Base-by-base conservation (phyloP, 2,888 invertebrate species). In the Psylliodes chrysocephalus region DNA sequence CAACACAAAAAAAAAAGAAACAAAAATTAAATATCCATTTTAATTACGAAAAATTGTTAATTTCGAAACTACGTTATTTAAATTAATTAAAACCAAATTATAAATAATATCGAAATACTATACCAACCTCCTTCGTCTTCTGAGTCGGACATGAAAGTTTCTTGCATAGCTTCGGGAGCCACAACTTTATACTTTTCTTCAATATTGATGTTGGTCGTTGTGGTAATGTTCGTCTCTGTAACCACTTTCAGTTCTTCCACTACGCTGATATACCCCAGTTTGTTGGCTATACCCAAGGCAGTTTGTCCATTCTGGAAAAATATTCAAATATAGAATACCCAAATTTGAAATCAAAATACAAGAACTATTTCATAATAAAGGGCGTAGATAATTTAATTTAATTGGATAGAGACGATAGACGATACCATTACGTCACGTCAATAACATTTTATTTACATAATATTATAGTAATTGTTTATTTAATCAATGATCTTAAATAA, bases 141-240 rank as follows among this genome's bases (percentile, higher is more conserved):
- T 0, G 97, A 98, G 83, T 99, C 99, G 17, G 96, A 96, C 90
- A 99, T 94, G 83, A 98, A 94, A 7, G 96, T 94, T 83, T 99
- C 99, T 82, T 98, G 98, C 95, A 99, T 96, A 71, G 95, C 93
- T 84, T 99, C 99, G 0, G 99, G 99, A 55, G 96, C 95, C 68
- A 96, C 93, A 53, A 99, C 96, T 83, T 94, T 92, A 85, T 98
- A 98, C 84, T 97, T 96, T 81, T 98, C 98, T 81, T 98, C 98
- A 74, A 85, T 79, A 38, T 81, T 83, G n/a, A 79, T 75, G 0
- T 88, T 88, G 1, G 81, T 79, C 4, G 88, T 88, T 10, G 89
- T 89, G 10, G 88, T 88, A 7, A 88, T 86, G 44, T 86, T 87
- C 7, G 88, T 89, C 70, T 90, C 91, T 73, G 95, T 93, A 59